Conservation (phyloP, 2,113 vertebrate species). For the Phalacrocorax carbo region DNA sequence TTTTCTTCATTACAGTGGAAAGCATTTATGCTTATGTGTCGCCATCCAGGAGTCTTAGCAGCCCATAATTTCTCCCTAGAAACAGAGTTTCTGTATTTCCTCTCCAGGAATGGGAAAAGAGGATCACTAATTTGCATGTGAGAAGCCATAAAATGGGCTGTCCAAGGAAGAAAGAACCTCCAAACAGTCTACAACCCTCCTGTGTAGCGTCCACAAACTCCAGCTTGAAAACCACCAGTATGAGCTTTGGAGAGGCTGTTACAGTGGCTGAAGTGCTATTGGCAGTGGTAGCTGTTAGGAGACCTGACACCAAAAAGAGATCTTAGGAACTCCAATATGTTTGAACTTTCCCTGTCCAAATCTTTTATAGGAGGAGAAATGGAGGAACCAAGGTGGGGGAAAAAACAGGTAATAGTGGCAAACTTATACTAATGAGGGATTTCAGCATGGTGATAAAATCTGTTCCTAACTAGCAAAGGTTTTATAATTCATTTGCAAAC, state of each 20-base stretch:
- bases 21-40: background rate
- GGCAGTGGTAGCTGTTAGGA: background rate
- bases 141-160: background rate
- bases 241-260: background rate
- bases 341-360: background rate
- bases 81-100: background rate
- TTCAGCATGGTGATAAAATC: background rate
- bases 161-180: background rate
- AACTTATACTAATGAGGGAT: background rate
- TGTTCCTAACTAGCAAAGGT: background rate
- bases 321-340: background rate
- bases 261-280: background rate
- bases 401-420: background rate
- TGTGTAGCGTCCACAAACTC: background rate
- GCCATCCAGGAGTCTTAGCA: background rate
- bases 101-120: background rate
- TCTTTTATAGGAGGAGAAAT: background rate
- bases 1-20: background rate
- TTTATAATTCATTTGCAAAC: background rate
- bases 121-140: background rate
- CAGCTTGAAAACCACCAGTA: background rate
- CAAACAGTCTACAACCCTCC: background rate
- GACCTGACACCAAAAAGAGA: background rate
- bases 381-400: background rate
- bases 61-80: background rate